phyloP scores from a whole-genome alignment of 2,797 vertebrate genomes.

The Lacerta viridis region DNA sequence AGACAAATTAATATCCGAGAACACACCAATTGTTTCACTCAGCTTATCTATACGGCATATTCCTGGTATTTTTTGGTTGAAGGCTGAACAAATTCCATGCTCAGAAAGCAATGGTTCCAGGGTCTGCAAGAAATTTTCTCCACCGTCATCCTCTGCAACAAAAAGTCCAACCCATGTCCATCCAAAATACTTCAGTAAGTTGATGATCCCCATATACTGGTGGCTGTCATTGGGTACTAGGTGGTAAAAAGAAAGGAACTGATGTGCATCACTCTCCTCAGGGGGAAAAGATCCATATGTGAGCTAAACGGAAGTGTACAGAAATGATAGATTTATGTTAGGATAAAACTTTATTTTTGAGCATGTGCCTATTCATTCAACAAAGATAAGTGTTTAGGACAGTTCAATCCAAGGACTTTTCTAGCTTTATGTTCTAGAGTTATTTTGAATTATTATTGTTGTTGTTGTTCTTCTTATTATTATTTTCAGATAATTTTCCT shows the following conservation, averaged over 20 bases:
- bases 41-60: background rate
- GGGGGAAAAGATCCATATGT: constrained; percentile 16
- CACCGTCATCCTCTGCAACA: background rate
- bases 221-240: constrained; percentile 7
- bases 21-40: background rate
- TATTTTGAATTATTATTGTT: too few relatives aligned
- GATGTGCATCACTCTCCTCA: background rate
- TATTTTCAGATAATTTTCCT: too few relatives aligned
- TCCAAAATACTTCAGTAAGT: background rate
- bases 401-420: background rate
- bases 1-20: background rate
- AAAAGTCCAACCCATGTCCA: constrained; percentile 12
- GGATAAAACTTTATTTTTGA: too few relatives aligned
- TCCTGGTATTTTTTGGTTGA: background rate
- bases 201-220: background rate
- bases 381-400: background rate
- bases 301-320: background rate
- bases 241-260: background rate
- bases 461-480: too few relatives aligned
- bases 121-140: background rate
- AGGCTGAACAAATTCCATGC: background rate
- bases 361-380: too few relatives aligned
- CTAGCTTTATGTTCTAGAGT: too few relatives aligned
- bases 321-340: background rate
- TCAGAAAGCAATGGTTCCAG: background rate